Evolutionary conservation across 2,888 invertebrate genomes (phyloP).

Genomic region (Labia minor): DNA sequence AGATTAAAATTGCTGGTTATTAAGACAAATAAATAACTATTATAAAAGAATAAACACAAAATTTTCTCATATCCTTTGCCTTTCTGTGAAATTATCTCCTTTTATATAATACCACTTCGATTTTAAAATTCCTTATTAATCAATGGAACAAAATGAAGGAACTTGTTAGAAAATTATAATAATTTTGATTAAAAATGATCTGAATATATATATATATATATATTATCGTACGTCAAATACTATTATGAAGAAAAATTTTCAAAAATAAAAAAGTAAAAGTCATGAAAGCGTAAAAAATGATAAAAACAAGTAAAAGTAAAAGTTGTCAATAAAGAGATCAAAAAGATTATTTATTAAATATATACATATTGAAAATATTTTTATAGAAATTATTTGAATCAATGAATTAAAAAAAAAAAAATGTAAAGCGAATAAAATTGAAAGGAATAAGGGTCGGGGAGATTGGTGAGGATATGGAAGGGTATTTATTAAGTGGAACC

Average conservation of each 20-base stretch:
- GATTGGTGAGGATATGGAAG: not conserved
- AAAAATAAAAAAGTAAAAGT: not conserved
- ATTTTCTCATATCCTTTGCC: too few species aligned
- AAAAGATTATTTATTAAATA: not conserved
- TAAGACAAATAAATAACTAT: too few species aligned
- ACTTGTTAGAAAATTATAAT: not conserved
- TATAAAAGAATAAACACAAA: too few species aligned
- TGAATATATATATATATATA: not conserved
- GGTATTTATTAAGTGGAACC: not conserved
- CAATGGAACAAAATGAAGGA: not conserved
- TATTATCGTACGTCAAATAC: not conserved
- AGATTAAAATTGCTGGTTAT: too few species aligned
- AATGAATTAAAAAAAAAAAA: not conserved
- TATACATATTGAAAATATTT: not conserved
- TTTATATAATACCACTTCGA: not conserved
- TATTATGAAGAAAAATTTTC: not conserved
- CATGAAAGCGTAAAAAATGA: conserved; percentile 9
- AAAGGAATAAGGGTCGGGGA: not conserved
- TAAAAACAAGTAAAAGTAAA: conserved; percentile 4
- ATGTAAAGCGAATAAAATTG: not conserved
- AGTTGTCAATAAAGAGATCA: conserved; percentile 13
- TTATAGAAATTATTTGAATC: not conserved
- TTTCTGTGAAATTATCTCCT: too few species aligned
- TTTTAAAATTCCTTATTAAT: not conserved
- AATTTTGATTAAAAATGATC: not conserved